Evolutionary conservation across 2,888 invertebrate species (phyloP), one percentile per base, ranked within the genome.

Genomic region (Caenorhabditis drosophilae): DNA sequence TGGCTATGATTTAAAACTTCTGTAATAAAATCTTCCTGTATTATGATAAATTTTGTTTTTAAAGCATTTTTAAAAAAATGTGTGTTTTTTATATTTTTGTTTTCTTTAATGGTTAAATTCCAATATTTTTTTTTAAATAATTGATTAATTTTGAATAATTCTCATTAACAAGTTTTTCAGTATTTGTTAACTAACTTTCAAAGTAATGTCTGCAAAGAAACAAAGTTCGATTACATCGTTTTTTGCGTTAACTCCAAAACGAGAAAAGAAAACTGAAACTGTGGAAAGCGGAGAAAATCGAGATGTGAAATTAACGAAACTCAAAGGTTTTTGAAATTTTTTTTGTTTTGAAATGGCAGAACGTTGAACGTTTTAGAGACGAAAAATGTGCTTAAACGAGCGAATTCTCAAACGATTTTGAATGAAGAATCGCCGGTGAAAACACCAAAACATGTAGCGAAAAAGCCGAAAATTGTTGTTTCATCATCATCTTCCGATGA

Each of bases 201-300:
- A 40, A 22, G 40, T 40, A 40, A 31, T 31, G 6, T 31, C 12
- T 57, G 57, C 66, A 9, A 55, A 56, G 23, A 56, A 57, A 22
- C 66, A 66, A 36, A 66, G 66, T 25, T 34, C 66, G n/a, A 34
- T 66, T 23, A 59, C 52, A 34, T 59, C 59, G n/a, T 66, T 66
- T 16, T 66, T 66, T 36, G 38, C 58, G 15, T 50, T 45, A 36
- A 64, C 58, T 34, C 64, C 64, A 12, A 64, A 64, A 40, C 26
- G 34, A 18, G 63, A 57, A 2, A 63, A 52, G 11, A 26, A 47
- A n/a, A 49, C 49, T 12, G 6, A 38, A 18, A 16, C 9, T 12
- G 18, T 16, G 16, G 23, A 25, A 25, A 18, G 23, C 12, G 22
- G 22, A 16, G 26, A 36, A 25, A 38, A 49, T 38, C 18, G n/a